These are phyloP conservation scores for Drosophila sp. DNA, from an alignment of 1,140 invertebrate species.

Conservation along the genomic window DNA sequence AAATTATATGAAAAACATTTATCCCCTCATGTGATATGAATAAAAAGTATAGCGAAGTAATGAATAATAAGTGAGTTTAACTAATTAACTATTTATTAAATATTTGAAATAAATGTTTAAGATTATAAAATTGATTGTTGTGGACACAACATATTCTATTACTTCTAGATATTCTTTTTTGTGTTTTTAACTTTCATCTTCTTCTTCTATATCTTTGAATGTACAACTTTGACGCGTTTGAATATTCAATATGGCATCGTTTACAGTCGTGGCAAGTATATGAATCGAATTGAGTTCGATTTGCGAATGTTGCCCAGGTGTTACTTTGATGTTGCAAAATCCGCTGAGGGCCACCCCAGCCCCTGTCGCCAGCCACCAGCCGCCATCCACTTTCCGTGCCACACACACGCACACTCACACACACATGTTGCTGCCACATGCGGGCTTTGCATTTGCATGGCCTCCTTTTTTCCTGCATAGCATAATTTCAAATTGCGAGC, in stretches of 20 bases:
- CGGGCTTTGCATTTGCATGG: conserved; percentile 72
- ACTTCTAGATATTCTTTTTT: no score
- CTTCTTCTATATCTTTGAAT: background rate
- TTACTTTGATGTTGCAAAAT: conserved; percentile 57
- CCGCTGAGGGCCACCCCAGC: conserved; percentile 24
- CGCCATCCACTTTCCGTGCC: conserved; percentile 30
- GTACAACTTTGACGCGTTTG: conserved; percentile 5
- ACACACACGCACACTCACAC: conserved; percentile 11
- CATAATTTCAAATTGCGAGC: conserved; percentile 80
- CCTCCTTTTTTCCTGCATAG: conserved; percentile 60
- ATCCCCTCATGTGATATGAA: no score
- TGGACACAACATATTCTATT: no score
- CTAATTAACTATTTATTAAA: no score
- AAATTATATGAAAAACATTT: no score
- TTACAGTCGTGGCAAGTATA: conserved; percentile 28
- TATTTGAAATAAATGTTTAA: no score
- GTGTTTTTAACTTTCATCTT: background rate
- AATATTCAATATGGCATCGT: conserved; percentile 43
- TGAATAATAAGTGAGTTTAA: no score
- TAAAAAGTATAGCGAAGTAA: no score
- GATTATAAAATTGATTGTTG: no score
- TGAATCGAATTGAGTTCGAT: conserved; percentile 20
- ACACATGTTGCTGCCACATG: conserved; percentile 55
- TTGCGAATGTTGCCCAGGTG: conserved; percentile 42
- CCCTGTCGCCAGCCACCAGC: background rate